Percentiles rank a stretch among this genome's conserved stretches.
These are phyloP conservation scores for Lordiphosa fenestrarum DNA, from an alignment of 2,888 invertebrate species.

Conservation along the genomic window DNA sequence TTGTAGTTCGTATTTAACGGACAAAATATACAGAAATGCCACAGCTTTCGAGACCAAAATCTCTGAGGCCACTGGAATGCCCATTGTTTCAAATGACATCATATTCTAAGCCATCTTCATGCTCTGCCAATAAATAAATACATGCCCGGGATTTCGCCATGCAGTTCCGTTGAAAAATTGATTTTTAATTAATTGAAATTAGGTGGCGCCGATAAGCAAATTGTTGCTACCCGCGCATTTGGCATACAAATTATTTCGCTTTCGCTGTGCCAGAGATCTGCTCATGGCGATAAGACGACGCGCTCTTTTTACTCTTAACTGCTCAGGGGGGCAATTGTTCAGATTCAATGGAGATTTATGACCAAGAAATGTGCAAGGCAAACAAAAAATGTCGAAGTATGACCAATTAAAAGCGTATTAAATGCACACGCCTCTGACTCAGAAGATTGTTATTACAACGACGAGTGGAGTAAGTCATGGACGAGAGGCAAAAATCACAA, in stretches of 20 bases:
- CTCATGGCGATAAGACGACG: slow-evolving; percentile 34
- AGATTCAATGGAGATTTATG: slow-evolving; percentile 60
- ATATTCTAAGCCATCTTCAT: too few species aligned
- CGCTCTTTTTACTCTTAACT: slow-evolving; percentile 42
- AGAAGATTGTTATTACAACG: slow-evolving; percentile 2
- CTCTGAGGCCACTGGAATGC: too few species aligned
- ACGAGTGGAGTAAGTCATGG: too few species aligned
- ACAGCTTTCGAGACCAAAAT: too few species aligned
- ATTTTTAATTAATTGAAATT: slow-evolving; percentile 10
- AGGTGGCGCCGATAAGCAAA: slow-evolving; percentile 11
- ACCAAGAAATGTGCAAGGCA: slow-evolving; percentile 14
- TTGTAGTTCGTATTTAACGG: too few species aligned
- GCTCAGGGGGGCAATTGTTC: slow-evolving; percentile 45
- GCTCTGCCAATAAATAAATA: too few species aligned
- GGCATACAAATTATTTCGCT: slow-evolving; percentile 54
- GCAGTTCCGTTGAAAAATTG: slow-evolving; percentile 9
- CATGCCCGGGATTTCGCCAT: slow-evolving; percentile 7
- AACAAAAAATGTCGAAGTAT: slow-evolving; percentile 13
- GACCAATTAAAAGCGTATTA: slow-evolving; percentile 43
- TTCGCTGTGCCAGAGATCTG: slow-evolving; percentile 25
- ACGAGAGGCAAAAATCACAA: too few species aligned
- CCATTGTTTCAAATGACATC: too few species aligned
- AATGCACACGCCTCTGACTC: slow-evolving; percentile 16
- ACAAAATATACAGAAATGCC: too few species aligned
- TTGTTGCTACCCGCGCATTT: slow-evolving; percentile 23